Evolutionary conservation across 2,888 invertebrate genomes (phyloP), one percentile per base, ranked within the genome.

Genomic region (Tryphoninae sp.): DNA sequence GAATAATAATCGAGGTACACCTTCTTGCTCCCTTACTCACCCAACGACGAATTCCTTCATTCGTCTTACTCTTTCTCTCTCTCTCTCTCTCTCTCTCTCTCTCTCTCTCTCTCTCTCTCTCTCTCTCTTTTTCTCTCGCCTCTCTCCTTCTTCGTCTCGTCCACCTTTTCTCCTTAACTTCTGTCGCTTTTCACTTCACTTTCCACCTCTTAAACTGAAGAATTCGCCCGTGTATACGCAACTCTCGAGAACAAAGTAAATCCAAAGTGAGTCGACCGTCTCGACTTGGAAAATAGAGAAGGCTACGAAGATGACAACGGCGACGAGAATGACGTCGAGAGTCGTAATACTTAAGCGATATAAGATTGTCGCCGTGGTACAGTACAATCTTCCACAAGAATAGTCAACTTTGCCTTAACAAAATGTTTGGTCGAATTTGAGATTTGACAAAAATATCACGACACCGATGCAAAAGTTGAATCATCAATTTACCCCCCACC

Each of bases 191-290:
- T 74, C 64, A 71, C 69, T 71, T 49, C 64, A 71, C 69, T 77
- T 45, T n/a, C n/a, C 62, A 40, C 68, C 76, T 58, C 55, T 76
- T 23, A 49, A 33, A 61, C 67, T 40, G 51, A 83, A 69, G 59
- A 75, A 84, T 77, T 65, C 65, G 72, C 69, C 67, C 68, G 79
- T 78, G 78, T 72, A 69, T 81, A 77, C 76, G 73, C 79, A 82
- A 78, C 80, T 73, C 79, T 84, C 80, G 82, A 84, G 86, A 84
- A 83, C 84, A 86, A 86, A 83, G 84, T 85, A 86, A 86, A 86
- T 85, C 82, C 83, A 72, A 78, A 81, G 53, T 64, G 74, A 78
- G 75, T 73, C 62, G 75, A 68, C 67, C 22, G 33, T 58, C 73
- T 72, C 58, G 59, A 73, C 69, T 64, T 68, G 76, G 49, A 51